Conservation (phyloP, 2,888 invertebrate species). For the Acheta domesticus region DNA sequence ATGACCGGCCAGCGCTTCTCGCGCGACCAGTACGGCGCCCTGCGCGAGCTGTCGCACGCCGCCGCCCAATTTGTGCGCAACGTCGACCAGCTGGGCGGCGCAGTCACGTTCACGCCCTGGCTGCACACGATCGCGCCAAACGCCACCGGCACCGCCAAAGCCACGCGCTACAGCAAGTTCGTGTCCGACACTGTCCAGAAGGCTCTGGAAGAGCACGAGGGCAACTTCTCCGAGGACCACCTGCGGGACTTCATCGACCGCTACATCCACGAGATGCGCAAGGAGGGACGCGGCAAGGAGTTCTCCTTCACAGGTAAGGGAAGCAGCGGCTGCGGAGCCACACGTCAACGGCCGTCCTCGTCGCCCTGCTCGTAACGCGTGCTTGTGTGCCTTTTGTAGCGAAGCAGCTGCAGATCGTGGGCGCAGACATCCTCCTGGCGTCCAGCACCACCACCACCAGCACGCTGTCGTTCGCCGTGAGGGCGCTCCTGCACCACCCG, state of each 20-base stretch:
- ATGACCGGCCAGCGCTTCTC: too few species aligned
- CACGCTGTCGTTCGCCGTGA: too few species aligned
- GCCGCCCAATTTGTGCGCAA: slow-evolving; percentile 56
- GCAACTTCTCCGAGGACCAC: slow-evolving; percentile 57
- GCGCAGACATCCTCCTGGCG: too few species aligned
- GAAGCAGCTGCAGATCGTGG: too few species aligned
- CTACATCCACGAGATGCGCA: slow-evolving; percentile 65
- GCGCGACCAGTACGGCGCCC: too few species aligned
- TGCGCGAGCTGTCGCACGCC: slow-evolving; percentile 46
- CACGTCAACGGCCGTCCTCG: slow-evolving; percentile 59
- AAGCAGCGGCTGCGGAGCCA: slow-evolving; percentile 52
- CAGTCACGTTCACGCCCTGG: slow-evolving; percentile 59
- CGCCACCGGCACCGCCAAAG: slow-evolving; percentile 55
- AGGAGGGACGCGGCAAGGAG: slow-evolving; percentile 51
- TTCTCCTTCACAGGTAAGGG: slow-evolving; percentile 41
- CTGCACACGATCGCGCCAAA: slow-evolving; percentile 58
- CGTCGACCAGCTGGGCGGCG: slow-evolving; percentile 59
- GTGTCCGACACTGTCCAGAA: slow-evolving; percentile 56
- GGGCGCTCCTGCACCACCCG: too few species aligned
- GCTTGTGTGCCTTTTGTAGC: too few species aligned
- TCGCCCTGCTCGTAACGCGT: too few species aligned
- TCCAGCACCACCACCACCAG: too few species aligned
- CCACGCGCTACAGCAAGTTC: slow-evolving; percentile 52
- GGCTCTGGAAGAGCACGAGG: slow-evolving; percentile 56
- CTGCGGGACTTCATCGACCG: too few species aligned